Percentiles rank a stretch among this genome's conserved stretches.
phyloP scores from a whole-genome alignment of 2,888 invertebrate genomes.

The Hanleya hanleyi region DNA sequence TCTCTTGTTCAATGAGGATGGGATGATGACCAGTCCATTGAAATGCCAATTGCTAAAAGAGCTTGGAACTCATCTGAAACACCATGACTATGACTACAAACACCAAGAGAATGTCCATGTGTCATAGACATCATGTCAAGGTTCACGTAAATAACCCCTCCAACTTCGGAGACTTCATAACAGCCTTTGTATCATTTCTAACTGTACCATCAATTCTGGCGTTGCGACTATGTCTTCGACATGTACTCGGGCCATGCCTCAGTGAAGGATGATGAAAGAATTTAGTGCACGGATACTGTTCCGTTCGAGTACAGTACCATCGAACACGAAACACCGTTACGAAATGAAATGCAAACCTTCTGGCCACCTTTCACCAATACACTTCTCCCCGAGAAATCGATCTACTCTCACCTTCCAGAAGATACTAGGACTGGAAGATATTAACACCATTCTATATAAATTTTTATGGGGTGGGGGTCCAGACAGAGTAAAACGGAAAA shows the following conservation, averaged over 20 bases:
- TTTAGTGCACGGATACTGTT: neutral
- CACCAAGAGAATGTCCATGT: neutral
- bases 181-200: neutral
- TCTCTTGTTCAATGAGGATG: neutral
- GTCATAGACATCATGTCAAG: slow-evolving; percentile 13
- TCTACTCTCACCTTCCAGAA: slow-evolving; percentile 4
- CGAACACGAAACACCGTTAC: slow-evolving; percentile 7
- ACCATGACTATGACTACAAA: neutral
- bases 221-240: slow-evolving; percentile 22
- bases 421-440: too few species aligned
- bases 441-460: too few species aligned
- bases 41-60: slow-evolving; percentile 9
- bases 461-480: too few species aligned
- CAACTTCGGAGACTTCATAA: neutral
- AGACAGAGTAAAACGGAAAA: too few species aligned
- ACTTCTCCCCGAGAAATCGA: slow-evolving; percentile 8
- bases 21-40: slow-evolving; percentile 5
- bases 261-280: slow-evolving; percentile 13
- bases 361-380: neutral
- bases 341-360: slow-evolving; percentile 9
- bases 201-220: neutral
- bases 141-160: neutral
- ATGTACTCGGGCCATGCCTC: slow-evolving; percentile 15
- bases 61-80: slow-evolving; percentile 1
- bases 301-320: slow-evolving; percentile 14